A percentile compares a stretch with the other conserved stretches of the same genome.
Conservation (phyloP, 2,797 vertebrate species). For the Cossypha polioptera region DNA sequence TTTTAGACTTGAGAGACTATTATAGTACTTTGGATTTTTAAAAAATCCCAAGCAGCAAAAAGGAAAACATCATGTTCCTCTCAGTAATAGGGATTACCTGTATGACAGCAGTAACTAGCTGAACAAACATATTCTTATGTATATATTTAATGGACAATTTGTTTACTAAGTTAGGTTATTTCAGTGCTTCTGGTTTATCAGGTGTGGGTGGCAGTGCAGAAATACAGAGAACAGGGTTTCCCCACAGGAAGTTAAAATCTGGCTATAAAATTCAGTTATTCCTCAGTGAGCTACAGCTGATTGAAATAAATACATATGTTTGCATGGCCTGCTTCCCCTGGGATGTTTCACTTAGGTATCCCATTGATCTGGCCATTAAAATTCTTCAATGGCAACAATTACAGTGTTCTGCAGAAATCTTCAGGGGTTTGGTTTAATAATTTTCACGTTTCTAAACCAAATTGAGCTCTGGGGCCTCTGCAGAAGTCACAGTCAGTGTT, state of each 20-base stretch:
- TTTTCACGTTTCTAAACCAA: not conserved
- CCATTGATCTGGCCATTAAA: not conserved
- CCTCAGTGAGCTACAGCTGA: not conserved
- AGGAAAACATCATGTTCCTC: not conserved
- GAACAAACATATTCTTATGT: not conserved
- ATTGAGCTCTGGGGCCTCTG: not conserved
- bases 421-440: not conserved
- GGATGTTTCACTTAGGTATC: not conserved
- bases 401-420: not conserved
- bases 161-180: not conserved
- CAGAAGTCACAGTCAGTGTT: not conserved
- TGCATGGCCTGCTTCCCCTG: not conserved
- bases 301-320: not conserved
- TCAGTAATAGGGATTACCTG: not conserved
- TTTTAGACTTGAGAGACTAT: not conserved
- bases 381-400: not conserved
- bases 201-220: not conserved
- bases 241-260: not conserved
- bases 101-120: not conserved
- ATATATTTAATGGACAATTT: not conserved
- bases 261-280: not conserved
- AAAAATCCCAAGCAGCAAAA: not conserved
- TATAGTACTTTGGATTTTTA: not conserved
- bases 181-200: not conserved
- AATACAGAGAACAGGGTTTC: not conserved